Evolutionary conservation across 2,888 invertebrate genomes (phyloP).

Genomic region (Bombylius major): DNA sequence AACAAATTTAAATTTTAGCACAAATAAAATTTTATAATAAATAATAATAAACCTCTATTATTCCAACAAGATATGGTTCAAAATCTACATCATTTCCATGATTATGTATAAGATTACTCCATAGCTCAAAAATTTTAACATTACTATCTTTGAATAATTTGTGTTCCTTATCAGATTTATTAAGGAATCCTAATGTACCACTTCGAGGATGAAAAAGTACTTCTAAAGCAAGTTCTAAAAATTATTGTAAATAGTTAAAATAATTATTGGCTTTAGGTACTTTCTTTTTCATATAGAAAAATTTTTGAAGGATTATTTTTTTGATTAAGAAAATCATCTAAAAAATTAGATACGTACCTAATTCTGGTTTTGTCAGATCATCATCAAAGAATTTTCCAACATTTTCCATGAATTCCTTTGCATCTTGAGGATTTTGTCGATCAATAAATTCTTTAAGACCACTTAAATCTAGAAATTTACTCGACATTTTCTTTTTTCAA

Average conservation of each 20-base stretch:
- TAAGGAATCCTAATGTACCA: slow-evolving; percentile 18
- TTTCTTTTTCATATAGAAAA: no score
- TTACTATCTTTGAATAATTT: slow-evolving; percentile 19
- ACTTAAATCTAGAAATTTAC: slow-evolving; percentile 12
- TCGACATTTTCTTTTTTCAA: slow-evolving; percentile 9
- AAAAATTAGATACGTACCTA: slow-evolving; percentile 14
- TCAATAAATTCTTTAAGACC: slow-evolving; percentile 14
- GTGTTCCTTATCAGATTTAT: slow-evolving; percentile 11
- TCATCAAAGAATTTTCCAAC: slow-evolving; percentile 17
- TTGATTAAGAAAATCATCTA: no score
- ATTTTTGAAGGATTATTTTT: no score
- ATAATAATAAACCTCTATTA: slow-evolving; percentile 8
- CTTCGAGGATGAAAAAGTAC: slow-evolving; percentile 14
- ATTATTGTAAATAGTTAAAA: background rate
- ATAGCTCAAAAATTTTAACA: slow-evolving; percentile 18
- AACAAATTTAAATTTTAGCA: background rate
- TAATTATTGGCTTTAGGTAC: no score
- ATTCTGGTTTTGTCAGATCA: slow-evolving; percentile 14
- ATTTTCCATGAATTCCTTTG: slow-evolving; percentile 16
- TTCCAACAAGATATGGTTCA: slow-evolving; percentile 10
- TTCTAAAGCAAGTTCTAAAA: slow-evolving; percentile 18
- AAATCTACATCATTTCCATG: slow-evolving; percentile 11
- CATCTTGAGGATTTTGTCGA: slow-evolving; percentile 14
- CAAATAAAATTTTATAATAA: background rate
- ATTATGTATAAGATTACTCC: slow-evolving; percentile 16